These are phyloP conservation scores for Drosophila rhopaloa DNA, from an alignment of 1,140 invertebrate genomes.

Conservation along the genomic window DNA sequence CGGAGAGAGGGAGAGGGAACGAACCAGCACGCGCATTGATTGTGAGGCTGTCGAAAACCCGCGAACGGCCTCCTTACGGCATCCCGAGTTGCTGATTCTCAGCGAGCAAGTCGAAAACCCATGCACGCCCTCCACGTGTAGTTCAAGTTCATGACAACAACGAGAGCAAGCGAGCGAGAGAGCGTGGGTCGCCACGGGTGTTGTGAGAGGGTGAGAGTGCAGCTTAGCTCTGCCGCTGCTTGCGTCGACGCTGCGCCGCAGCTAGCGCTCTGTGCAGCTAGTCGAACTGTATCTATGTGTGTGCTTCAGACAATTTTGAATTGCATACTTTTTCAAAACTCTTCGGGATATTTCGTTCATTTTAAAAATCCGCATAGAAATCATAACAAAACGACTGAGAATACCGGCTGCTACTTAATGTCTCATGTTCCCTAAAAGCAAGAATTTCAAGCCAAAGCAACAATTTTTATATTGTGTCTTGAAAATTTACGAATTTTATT, in stretches of 20 bases:
- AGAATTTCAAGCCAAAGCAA: too few relatives aligned
- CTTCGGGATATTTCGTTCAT: constrained; percentile 3
- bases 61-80: constrained; percentile 66
- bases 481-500: too few relatives aligned
- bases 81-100: constrained; percentile 10
- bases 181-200: constrained; percentile 21
- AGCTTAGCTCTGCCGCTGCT: constrained; percentile 17
- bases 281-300: background rate
- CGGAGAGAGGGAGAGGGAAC: constrained; percentile 14
- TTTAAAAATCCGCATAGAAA: background rate
- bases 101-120: constrained; percentile 57
- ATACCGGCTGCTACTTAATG: too few relatives aligned
- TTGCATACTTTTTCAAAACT: constrained; percentile 65
- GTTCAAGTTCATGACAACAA: constrained; percentile 83
- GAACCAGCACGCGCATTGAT: constrained; percentile 54
- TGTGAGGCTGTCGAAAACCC: constrained; percentile 63
- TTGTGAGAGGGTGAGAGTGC: constrained; percentile 19
- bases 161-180: constrained; percentile 45
- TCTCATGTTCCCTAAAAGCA: too few relatives aligned
- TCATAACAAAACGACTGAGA: background rate
- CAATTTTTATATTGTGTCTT: too few relatives aligned
- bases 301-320: constrained; percentile 27
- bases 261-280: constrained; percentile 12
- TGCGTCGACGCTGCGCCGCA: constrained; percentile 35
- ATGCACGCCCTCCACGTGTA: constrained; percentile 84